Evolutionary conservation across 2,797 vertebrate species (phyloP), one percentile per base, ranked within the genome.

Genomic region (Tolypeutes matacus): DNA sequence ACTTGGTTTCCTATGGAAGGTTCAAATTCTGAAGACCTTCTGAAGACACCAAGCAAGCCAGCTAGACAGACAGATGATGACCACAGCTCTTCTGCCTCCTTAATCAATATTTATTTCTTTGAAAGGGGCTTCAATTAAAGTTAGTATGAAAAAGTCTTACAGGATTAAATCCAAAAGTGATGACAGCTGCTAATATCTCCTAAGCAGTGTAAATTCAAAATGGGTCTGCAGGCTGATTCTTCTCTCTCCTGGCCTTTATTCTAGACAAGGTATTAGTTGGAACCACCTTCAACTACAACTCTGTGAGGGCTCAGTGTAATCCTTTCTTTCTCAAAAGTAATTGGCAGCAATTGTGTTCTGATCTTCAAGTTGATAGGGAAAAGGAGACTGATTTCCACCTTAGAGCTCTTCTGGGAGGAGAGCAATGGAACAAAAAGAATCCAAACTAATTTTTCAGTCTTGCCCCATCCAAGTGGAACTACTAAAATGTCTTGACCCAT

Each of bases 341-440:
- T 58, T 81, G 72, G 20, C 25, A 92, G 46, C n/a, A 92, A 4
- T 31, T 94, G 85, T n/a, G 36, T 89, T 78, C 25, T 91, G 10
- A 89, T 73, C 29, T 60, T 53, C 31, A 58, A 90, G 29, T 31
- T 25, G 21, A 11, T 65, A 42, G 58, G 49, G 58, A n/a, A 69
- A 34, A 73, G 70, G 34, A 82, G 31, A 1, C 11, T 20, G 69
- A 8, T 62, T 31, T 78, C 51, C 82, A 58, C 81, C 62, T 94
- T 85, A 76, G 27, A 92, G 5, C 4, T 36, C 7, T 81, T 46
- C 42, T 78, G 53, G 25, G 62, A 73, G 1, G 14, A 8, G 58
- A 86, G 62, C 27, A 49, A 36, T 2, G 46, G 29, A 89, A 56
- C 15, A 4, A 62, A 62, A 67, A 58, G 64, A 78, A 14, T 29